Percentiles rank a stretch among this genome's conserved stretches.
These are phyloP conservation scores for Micropoecilia bifurca DNA, from an alignment of 2,797 vertebrate species.

Conservation along the genomic window DNA sequence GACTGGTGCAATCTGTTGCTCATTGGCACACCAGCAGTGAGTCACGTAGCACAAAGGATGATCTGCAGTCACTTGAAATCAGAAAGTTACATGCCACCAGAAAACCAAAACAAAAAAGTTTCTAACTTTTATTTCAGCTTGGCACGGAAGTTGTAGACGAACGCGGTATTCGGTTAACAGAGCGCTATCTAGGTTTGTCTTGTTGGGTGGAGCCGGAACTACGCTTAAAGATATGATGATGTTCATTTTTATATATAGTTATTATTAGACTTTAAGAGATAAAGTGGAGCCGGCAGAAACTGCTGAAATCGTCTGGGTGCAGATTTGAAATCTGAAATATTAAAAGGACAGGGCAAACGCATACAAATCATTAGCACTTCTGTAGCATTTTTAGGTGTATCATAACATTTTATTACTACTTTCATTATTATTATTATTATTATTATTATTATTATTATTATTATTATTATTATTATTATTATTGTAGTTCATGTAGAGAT, in stretches of 20 bases:
- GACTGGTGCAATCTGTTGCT: constrained; percentile 1
- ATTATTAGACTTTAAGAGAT: not conserved
- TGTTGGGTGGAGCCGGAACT: not conserved
- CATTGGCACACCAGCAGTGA: constrained; percentile 7
- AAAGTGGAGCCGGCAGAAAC: not conserved
- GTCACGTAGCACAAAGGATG: constrained; percentile 20
- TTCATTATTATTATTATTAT: too few species aligned
- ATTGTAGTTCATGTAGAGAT: not conserved
- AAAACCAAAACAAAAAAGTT: not conserved
- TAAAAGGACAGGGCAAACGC: not conserved
- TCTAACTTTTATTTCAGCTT: constrained; percentile 18
- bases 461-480: too few species aligned
- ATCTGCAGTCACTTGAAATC: constrained; percentile 17
- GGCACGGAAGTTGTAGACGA: not conserved
- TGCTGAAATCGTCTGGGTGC: not conserved
- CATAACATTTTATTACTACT: too few species aligned
- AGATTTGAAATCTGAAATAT: not conserved
- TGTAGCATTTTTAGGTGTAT: too few species aligned
- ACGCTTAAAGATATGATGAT: not conserved
- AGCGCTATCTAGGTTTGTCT: not conserved
- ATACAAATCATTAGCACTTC: not conserved
- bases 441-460: too few species aligned
- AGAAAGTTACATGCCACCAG: not conserved
- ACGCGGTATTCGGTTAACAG: not conserved
- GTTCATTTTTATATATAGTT: not conserved